These are phyloP conservation scores for Sander vitreus DNA, from an alignment of 2,113 vertebrate genomes.

Conservation along the genomic window DNA sequence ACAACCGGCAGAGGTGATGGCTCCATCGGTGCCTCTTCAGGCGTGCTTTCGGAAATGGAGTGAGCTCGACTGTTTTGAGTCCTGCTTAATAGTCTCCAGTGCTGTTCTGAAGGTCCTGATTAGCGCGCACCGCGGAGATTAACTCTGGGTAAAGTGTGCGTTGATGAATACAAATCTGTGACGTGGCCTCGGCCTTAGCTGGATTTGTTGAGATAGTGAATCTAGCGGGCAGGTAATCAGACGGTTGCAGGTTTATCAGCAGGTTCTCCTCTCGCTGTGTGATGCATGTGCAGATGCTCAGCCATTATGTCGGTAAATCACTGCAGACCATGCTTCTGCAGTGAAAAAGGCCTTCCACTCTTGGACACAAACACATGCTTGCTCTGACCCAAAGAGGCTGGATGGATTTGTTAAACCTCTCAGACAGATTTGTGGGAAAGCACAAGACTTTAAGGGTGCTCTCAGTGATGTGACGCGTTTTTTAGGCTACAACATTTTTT, in stretches of 20 bases:
- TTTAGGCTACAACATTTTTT: too few species aligned
- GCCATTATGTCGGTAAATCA: constrained; percentile 20
- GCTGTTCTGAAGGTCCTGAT: constrained; percentile 66
- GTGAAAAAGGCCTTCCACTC: background rate
- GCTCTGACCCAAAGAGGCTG: background rate
- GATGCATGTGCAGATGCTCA: constrained; percentile 44
- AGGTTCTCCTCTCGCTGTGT: constrained; percentile 3
- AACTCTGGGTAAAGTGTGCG: constrained; percentile 50
- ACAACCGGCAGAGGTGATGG: constrained; percentile 52
- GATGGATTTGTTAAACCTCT: constrained; percentile 25
- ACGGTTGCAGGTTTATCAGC: constrained; percentile 56
- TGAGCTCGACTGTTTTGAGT: constrained; percentile 40
- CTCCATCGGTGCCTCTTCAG: constrained; percentile 57
- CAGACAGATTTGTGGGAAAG: constrained; percentile 73
- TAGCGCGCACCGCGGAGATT: constrained; percentile 54
- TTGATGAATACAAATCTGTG: constrained; percentile 70
- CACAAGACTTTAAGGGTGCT: constrained; percentile 77
- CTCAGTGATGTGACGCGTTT: too few species aligned
- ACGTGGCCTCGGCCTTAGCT: constrained; percentile 43
- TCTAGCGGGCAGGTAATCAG: constrained; percentile 63
- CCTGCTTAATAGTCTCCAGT: constrained; percentile 69
- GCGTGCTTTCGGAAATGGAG: constrained; percentile 55
- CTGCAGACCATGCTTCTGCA: background rate
- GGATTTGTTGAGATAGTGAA: constrained; percentile 55
- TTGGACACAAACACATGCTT: background rate